Evolutionary conservation across 2,888 invertebrate species (phyloP).

Genomic region (Polia nebulosa): DNA sequence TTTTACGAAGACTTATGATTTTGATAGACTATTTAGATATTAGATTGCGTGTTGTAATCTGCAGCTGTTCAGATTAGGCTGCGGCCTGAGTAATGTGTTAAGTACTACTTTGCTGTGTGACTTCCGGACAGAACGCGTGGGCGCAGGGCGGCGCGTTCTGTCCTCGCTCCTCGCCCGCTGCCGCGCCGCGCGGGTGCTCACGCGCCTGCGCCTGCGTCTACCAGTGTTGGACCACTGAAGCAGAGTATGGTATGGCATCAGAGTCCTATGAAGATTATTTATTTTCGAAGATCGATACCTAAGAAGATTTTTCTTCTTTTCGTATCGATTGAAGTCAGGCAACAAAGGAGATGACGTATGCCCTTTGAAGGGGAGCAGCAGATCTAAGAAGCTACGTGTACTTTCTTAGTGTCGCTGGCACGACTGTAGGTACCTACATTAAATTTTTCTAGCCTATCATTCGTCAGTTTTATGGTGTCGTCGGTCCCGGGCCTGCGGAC

Average conservation of each 20-base stretch:
- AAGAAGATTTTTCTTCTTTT: background rate
- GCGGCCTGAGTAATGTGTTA: constrained; percentile 28
- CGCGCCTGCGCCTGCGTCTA: background rate
- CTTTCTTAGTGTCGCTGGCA: background rate
- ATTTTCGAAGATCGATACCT: background rate
- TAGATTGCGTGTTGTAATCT: constrained; percentile 14
- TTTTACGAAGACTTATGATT: background rate
- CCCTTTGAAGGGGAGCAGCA: background rate
- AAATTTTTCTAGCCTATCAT: no score
- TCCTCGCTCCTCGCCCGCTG: constrained; percentile 1
- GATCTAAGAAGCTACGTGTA: no score
- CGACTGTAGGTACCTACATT: no score
- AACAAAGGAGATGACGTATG: background rate
- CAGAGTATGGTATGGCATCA: no score
- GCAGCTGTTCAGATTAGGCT: constrained; percentile 39
- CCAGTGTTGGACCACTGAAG: background rate
- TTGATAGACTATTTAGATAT: background rate
- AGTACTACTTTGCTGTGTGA: background rate
- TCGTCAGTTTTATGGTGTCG: no score
- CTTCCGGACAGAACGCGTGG: constrained; percentile 48
- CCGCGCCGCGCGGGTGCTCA: background rate
- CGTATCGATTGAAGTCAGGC: background rate
- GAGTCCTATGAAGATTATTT: background rate
- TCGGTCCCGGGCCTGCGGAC: no score
- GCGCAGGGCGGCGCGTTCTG: constrained; percentile 23